Percentiles rank a stretch among this genome's conserved stretches.
Conservation (phyloP, 2,113 vertebrate genomes). For the Chauna torquata region DNA sequence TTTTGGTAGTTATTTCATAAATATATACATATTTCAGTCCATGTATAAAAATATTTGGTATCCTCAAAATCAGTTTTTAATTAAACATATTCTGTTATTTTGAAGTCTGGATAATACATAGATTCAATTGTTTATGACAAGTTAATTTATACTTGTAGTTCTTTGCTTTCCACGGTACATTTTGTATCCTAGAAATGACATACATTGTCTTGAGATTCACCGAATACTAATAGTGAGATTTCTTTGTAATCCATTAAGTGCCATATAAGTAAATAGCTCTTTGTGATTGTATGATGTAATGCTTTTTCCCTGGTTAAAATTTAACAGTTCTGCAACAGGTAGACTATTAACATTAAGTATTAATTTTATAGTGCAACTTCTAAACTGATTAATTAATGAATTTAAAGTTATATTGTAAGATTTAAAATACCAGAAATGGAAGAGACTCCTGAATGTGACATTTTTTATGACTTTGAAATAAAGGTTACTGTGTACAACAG, state of each 20-base stretch:
- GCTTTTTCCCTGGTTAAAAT: neutral
- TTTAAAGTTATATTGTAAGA: neutral
- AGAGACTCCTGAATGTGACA: neutral
- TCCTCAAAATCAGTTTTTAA: neutral
- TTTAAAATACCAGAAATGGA: neutral
- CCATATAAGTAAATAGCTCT: neutral
- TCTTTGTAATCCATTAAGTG: neutral
- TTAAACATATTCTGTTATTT: neutral
- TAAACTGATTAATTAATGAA: neutral
- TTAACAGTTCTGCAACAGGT: neutral
- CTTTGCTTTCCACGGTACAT: neutral
- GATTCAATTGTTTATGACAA: neutral
- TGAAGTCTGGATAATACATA: neutral
- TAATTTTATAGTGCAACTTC: neutral
- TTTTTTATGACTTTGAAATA: neutral
- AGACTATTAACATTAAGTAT: neutral
- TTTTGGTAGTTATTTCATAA: neutral
- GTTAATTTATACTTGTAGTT: neutral
- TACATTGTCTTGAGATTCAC: neutral
- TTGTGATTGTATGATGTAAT: neutral
- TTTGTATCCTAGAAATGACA: neutral
- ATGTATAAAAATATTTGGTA: neutral
- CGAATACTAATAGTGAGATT: neutral
- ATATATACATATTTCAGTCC: neutral
- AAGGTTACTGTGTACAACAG: neutral